Base-by-base conservation (phyloP, 2,113 vertebrate species). In the Ammodytes dubius region DNA sequence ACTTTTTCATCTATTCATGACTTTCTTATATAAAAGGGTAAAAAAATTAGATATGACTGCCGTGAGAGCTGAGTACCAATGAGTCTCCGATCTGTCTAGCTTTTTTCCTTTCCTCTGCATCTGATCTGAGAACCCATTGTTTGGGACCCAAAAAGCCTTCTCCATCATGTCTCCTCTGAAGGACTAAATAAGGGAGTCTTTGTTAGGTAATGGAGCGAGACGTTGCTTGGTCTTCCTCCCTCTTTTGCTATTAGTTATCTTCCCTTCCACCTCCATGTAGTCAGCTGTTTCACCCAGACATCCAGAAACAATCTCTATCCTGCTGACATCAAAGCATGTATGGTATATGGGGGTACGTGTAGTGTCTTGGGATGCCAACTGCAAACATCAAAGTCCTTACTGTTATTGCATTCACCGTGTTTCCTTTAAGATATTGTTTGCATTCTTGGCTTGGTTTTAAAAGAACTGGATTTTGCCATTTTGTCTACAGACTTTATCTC, bases 171-270 rank as follows among this genome's bases (percentile, higher is more conserved):
- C 58, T 65, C 39, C 0, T 79, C 81, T 87, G 65, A 42, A 14
- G 47, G 58, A 57, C 59, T 59, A 56, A 76, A 90, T 70, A 85
- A 88, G 69, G 79, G 76, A 13, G 47, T 52, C 84, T 85, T 88
- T 91, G 86, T 91, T 66, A 43, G n/a, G 71, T 65, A 70, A 74
- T 63, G 66, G 43, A 83, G 59, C 40, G 0, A 19, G 13, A 27
- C 78, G 1, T 47, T 82, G 72, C 60, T 83, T 57, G 39, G 56
- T 76, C 83, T 73, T 73, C 49, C 42, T 52, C 37, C 53, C 50
- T 78, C 60, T 43, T 57, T 39, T 46, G 54, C 64, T 47, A 7
- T 80, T 7, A 4, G 39, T 75, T 65, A 78, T 88, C 77, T 89
- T 52, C 47, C 42, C 74, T 45, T 78, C 7, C 58, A 49, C 67